phyloP scores from a whole-genome alignment of 2,888 invertebrate species.

The Patella caerulea region DNA sequence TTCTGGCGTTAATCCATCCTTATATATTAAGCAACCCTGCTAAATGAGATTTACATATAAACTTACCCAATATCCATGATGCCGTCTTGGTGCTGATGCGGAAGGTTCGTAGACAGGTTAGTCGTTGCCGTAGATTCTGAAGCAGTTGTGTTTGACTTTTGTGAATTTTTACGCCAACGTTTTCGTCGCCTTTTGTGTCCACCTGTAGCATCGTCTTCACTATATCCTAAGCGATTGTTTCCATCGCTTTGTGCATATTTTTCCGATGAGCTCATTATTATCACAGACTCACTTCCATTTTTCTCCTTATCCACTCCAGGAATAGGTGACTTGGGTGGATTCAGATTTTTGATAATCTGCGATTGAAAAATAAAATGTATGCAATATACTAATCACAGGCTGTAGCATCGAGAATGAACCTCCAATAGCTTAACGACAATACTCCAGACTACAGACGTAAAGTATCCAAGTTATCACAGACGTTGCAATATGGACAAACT shows the following conservation, averaged over 20 bases:
- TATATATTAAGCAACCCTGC: too few species aligned
- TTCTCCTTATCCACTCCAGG: conserved; percentile 21
- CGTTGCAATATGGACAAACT: too few species aligned
- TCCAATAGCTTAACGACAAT: too few species aligned
- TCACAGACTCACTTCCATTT: conserved; percentile 24
- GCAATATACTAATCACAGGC: not conserved
- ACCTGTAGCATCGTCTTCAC: conserved; percentile 35
- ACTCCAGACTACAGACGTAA: too few species aligned
- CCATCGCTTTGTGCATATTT: conserved; percentile 28
- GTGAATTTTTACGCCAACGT: conserved; percentile 38
- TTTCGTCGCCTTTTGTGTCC: conserved; percentile 28
- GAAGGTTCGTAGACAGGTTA: conserved; percentile 18
- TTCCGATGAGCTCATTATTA: conserved; percentile 32
- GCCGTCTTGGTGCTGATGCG: not conserved
- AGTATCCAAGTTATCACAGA: too few species aligned
- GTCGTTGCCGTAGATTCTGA: conserved; percentile 46
- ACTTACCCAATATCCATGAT: conserved; percentile 12
- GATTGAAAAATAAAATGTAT: not conserved
- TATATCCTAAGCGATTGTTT: conserved; percentile 8
- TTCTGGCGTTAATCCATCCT: too few species aligned
- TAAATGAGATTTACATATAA: not conserved
- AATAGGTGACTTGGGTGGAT: conserved; percentile 23
- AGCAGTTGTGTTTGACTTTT: conserved; percentile 41
- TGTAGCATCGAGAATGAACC: too few species aligned
- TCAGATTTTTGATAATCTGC: conserved; percentile 28